Conservation (phyloP, 2,888 invertebrate genomes). For the Eulithis prunata region DNA sequence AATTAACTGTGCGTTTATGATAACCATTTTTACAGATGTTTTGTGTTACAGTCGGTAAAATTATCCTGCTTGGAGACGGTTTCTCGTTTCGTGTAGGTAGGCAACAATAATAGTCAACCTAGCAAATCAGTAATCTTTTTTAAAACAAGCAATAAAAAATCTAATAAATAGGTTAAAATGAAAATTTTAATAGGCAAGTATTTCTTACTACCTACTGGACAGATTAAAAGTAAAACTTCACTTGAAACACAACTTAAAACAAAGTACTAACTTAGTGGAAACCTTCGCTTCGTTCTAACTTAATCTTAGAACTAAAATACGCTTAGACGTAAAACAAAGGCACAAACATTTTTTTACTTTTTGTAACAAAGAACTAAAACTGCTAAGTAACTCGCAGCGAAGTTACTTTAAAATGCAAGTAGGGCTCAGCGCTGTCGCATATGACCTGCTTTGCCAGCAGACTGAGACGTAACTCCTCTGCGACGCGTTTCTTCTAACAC, state of each 20-base stretch:
- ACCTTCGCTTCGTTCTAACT: slow-evolving; percentile 18
- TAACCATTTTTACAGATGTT: neutral
- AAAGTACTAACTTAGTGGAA: slow-evolving; percentile 12
- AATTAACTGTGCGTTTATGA: slow-evolving; percentile 5
- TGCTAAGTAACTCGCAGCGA: slow-evolving; percentile 7
- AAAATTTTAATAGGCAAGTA: slow-evolving; percentile 10
- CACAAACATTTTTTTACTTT: slow-evolving; percentile 13
- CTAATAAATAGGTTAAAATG: slow-evolving; percentile 29
- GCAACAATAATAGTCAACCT: too few relatives aligned
- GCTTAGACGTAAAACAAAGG: slow-evolving; percentile 21
- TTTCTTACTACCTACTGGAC: neutral
- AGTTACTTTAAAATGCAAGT: slow-evolving; percentile 13
- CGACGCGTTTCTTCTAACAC: slow-evolving; percentile 56
- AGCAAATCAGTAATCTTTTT: too few relatives aligned
- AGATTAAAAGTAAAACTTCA: slow-evolving; percentile 2
- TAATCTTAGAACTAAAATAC: slow-evolving; percentile 25
- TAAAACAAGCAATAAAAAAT: slow-evolving; percentile 6
- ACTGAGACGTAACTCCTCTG: slow-evolving; percentile 31
- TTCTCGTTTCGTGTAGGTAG: neutral
- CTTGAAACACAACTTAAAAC: slow-evolving; percentile 9
- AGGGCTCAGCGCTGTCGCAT: slow-evolving; percentile 24
- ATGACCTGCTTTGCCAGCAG: slow-evolving; percentile 4
- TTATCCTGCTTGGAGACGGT: too few relatives aligned
- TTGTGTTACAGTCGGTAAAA: neutral
- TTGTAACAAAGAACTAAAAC: slow-evolving; percentile 19